Base-by-base conservation (phyloP, 2,888 invertebrate species). In the Prionchulus punctatus region DNA sequence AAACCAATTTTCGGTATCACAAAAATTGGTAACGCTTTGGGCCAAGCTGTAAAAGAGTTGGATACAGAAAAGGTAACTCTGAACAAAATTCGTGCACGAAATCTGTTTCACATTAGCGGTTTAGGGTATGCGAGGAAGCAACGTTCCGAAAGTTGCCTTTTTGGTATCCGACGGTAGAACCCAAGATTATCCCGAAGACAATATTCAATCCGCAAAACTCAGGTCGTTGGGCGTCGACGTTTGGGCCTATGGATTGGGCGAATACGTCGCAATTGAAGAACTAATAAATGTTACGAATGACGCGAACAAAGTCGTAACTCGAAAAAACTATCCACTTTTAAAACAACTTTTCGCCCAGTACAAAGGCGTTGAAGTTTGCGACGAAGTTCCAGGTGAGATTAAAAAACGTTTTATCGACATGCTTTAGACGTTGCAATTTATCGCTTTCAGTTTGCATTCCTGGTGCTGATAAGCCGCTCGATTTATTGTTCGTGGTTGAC, bases 161-260 rank as follows among this genome's bases (percentile, higher is more conserved):
- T 56, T 69, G 27, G 60, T 69, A 4, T 67, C 67, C 1, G 69
- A 69, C 55, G 69, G 69, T 12, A 57, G 69, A 43, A 67, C 69
- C 15, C 66, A 67, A 55, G 69, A 69, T 56, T 67, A 58, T 50
- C 69, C 69, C 15, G 63, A 64, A 48, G 69, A 68, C 27, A 23
- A 2, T 25, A 26, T 21, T 4, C 28, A 49, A 23, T 26, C 50
- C 12, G 50, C 12, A 7, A 49, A 28, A 28, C 30, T 49, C 4
- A 26, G 50, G 28, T 26, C 50, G 12, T 28, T 28, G 12, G 28
- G 30, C 12, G 30, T 49, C 4, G 63, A 66, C 43, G 63, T 68
- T 30, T 68, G 65, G 64, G 67, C 67, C 1, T 68, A 68, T 59
- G 68, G 68, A 43, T 67, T 67, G 3, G 68, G 68, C 2, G 68